Evolutionary conservation across 2,888 invertebrate genomes (phyloP), one percentile per base, ranked within the genome.

Genomic region (Oxyteleia sp.): DNA sequence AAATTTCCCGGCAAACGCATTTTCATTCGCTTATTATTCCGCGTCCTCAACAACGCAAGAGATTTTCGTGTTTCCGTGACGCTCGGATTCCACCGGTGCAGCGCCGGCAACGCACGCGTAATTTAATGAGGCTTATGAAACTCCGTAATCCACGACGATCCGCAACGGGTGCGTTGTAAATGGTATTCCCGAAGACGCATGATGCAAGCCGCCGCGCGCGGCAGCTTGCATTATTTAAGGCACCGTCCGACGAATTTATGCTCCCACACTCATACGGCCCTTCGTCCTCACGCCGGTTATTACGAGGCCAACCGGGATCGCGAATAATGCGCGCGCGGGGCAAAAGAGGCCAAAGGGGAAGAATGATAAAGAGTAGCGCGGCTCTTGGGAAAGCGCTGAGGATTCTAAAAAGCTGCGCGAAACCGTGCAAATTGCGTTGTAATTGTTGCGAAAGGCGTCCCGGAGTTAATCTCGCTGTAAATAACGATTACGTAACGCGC

Each of bases 41-140:
- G 35, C 23, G 38, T 38, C 23, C 59, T 38, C 2, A 59, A 35
- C 29, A 26, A 15, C n/a, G 61, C 13, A 49, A 74, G 43, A 29
- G 45, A 55, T 59, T 59, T 59, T 32, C 26, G 51, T n/a, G 61
- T 80, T 72, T 80, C 57, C 81, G 61, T 51, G 23, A 61, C 59
- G 41, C 53, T 68, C 64, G 49, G 55, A 72, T 80, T 74, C 74
- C 66, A 38, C 32, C 16, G 51, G 20, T 16, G 41, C 49, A 53
- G 47, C 74, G 72, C 80, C 81, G 51, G 75, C 61, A 66, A 26
- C 72, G 83, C 47, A 84, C 81, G 43, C 76, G 78, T 89, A 88
- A 89, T 90, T 90, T 88, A 90, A 69, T 84, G 79, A 85, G 84
- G 85, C 88, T 88, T 87, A 87, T 87, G 80, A 84, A 87, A 87